Base-by-base conservation (phyloP, 2,113 vertebrate genomes). In the Amazona vittata region DNA sequence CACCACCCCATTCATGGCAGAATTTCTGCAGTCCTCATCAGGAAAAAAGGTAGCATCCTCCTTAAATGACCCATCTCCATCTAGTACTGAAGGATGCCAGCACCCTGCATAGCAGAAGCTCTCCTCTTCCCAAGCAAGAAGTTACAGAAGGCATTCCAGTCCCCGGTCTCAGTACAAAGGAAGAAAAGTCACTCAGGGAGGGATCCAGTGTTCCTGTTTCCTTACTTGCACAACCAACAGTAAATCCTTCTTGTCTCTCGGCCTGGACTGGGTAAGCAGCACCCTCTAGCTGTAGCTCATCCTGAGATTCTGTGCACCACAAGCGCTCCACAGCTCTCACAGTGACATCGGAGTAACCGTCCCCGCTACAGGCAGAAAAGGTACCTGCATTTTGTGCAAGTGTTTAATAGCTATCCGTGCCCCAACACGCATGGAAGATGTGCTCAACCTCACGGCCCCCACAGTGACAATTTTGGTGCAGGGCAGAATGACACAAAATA, bases 111-210 rank as follows among this genome's bases (percentile, higher is more conserved):
- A 75, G 37, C 60, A 76, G 80, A n/a, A 68, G 71, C 71, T 73
- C n/a, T 65, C 35, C 8, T 76, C 49, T 83, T 79, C 25, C 74
- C 50, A 18, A 18, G 57, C 28, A 71, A 44, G 16, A 29, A 29
- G n/a, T 69, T 15, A 8, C 13, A 39, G 44, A 35, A 47, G 44
- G 35, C 39, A 17, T 65, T 69, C 7, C n/a, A 22, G 53, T 46
- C 14, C 19, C n/a, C 74, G 3, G 60, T 43, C 10, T 25, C 28
- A 20, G 2, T 3, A 41, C 20, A 2, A 0, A 13, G 33, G 16
- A 29, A 20, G 9, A 3, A 3, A 25, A 11, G 29, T 12, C 26
- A 17, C 29, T 9, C 33, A 10, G 57, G 57, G n/a, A 35, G 59
- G 10, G 31, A 43, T 13, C 3, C 49, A 5, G 3, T 1, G 22